Evolutionary conservation across 2,113 vertebrate species (phyloP), one percentile per base, ranked within the genome.

Genomic region (Camelus bactrianus): DNA sequence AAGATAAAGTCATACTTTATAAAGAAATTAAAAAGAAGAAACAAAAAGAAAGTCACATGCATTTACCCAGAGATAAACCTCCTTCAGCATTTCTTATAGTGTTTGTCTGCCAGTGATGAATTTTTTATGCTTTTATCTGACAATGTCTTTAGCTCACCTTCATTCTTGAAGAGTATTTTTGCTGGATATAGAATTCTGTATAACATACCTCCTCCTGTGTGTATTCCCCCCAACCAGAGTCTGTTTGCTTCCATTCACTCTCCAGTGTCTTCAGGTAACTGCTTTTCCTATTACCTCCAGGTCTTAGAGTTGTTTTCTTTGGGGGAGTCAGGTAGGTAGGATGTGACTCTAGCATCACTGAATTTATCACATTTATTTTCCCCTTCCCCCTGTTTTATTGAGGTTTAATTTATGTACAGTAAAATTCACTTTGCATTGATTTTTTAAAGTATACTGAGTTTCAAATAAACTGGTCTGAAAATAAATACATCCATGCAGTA

Each of bases 391-490:
- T 4, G 22, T n/a, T 83, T 83, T 89, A 65, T 0, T 90, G 8
- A 95, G 38, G 67, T 73, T 73, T 69, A 91, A 88, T 75, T 81
- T 81, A 86, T 35, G 10, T 42, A 90, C 2, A 90, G 24, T 82
- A 86, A 93, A 69, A 77, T 89, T 56, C 28, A 96, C 0, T 89
- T 93, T 16, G 70, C 6, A 73, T 4, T 50, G 13, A 89, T 56
- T 94, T 96, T 96, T 87, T 84, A 81, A 93, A 50, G 14, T 64
- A n/a, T 48, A 89, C 42, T 75, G 6, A 42, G 42, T 96, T 94
- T 77, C 42, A 93, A 95, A 97, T 79, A 93, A 91, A 91, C 42
- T 85, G 76, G 24, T 38, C 56, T 80, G 54, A 93, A 93, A 48
- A 60, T 72, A 91, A 92, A 92, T 56, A 93, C 1, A 83, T 17